Evolutionary conservation across 2,113 vertebrate species (phyloP), one percentile per base, ranked within the genome.

Genomic region (Astatoreochromis straeleni): DNA sequence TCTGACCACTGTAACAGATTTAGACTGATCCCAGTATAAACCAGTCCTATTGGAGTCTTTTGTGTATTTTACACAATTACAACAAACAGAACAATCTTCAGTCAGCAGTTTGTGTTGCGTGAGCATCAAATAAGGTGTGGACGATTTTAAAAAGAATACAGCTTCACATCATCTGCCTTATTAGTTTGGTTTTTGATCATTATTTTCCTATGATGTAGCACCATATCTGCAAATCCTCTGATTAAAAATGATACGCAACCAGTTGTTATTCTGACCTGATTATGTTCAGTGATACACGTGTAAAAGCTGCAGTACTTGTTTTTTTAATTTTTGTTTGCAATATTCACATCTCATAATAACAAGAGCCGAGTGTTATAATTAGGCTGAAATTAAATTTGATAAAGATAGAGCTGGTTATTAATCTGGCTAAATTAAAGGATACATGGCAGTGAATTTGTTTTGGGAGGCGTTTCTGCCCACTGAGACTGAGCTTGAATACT

Each of bases 381-480:
- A 47, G 24, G 6, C 26, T 49, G 9, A 75, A 75, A 31, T 29
- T 29, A 70, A 45, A 70, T 49, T 2, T 8, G 21, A 12, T 19
- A 49, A 49, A 75, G 1, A 47, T 75, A 49, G 16, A 31, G 24
- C 24, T 19, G 70, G 14, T 75, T 75, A 49, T 19, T 49, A 49
- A 31, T 29, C 9, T 49, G 24, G 24, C 70, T 75, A 47, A 75
- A 47, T 75, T 75, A 5, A 75, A 75, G 70, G 70, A 31, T 47
- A 19, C 70, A 19, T 31, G 42, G 24, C 16, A 47, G 70, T 0
- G 4, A 31, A 49, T 75, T 75, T 68, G 60, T 68, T 68, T 68
- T 68, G 33, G 33, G 60, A 40, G 70, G 24, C 4, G 10, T 49
- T 75, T 49, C 24, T 75, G 42, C 45, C 14, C 40, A 47, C 24